phyloP scores from a whole-genome alignment of 1,140 invertebrate genomes.

The Prorops nasuta region DNA sequence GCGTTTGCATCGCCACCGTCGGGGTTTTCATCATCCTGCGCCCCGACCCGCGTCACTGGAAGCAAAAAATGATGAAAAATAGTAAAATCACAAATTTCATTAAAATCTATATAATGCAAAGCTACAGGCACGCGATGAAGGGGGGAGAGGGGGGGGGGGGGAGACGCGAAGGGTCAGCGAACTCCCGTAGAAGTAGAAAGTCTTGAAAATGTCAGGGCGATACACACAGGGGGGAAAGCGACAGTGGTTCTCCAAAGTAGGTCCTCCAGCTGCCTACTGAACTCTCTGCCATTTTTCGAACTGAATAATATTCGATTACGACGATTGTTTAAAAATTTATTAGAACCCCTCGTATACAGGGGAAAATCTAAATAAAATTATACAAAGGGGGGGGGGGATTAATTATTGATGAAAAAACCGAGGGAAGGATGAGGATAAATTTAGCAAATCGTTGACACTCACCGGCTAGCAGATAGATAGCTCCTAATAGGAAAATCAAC shows the following conservation, averaged over 20 bases:
- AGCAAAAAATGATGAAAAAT: not conserved
- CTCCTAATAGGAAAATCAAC: conserved; percentile 48
- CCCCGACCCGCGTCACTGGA: conserved; percentile 39
- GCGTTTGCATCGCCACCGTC: conserved; percentile 69
- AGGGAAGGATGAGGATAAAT: not conserved
- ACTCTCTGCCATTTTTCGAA: no score
- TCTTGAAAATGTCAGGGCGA: conserved; percentile 54
- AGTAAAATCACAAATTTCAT: not conserved
- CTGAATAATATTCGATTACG: no score
- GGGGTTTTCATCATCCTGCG: conserved; percentile 66
- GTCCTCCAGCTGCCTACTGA: conserved; percentile 29
- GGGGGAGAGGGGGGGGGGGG: no score
- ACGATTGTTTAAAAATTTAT: no score
- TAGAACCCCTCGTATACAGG: no score
- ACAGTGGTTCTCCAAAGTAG: conserved; percentile 43
- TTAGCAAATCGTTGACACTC: conserved; percentile 32
- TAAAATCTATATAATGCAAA: no score
- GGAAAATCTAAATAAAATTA: no score
- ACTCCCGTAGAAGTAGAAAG: conserved; percentile 50
- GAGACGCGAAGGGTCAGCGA: conserved; percentile 35
- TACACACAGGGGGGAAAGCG: conserved; percentile 42
- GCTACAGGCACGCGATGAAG: no score
- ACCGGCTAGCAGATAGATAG: conserved; percentile 48
- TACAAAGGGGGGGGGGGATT: no score
- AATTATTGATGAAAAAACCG: not conserved